A percentile compares a stretch with the other conserved stretches of the same genome.
Evolutionary conservation across 2,797 vertebrate species (phyloP).

Genomic region (Rhinella marina): DNA sequence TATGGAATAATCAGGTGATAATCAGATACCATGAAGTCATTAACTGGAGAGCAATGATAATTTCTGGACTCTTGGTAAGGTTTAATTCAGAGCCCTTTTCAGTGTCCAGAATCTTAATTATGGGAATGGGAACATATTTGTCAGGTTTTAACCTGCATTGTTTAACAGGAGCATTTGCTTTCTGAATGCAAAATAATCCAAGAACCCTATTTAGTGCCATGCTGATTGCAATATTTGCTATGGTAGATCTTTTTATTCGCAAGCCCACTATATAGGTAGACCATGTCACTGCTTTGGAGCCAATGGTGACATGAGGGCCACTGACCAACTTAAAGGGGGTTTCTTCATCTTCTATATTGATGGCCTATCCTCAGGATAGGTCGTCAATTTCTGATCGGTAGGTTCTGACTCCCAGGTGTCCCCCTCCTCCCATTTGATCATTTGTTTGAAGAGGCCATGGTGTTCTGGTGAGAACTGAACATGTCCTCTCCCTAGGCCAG

Average conservation of each 20-base stretch:
- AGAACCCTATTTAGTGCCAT: background rate
- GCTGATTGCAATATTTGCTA: background rate
- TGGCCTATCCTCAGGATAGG: too few species aligned
- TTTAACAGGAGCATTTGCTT: background rate
- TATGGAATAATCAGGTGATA: constrained; percentile 40
- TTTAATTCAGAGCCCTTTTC: constrained; percentile 12
- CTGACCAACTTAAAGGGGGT: too few species aligned
- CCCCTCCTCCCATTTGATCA: too few species aligned
- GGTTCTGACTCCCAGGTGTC: too few species aligned
- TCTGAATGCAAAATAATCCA: background rate
- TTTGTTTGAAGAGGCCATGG: too few species aligned
- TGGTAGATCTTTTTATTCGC: background rate
- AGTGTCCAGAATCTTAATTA: constrained; percentile 12
- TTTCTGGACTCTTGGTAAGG: constrained; percentile 4
- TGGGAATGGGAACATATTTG: background rate
- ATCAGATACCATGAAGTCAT: constrained; percentile 36
- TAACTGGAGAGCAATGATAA: constrained; percentile 15
- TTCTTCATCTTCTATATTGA: too few species aligned
- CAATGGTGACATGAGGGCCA: too few species aligned
- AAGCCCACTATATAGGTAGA: background rate
- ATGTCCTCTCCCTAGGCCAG: too few species aligned
- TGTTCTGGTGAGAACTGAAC: too few species aligned
- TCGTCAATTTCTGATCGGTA: too few species aligned
- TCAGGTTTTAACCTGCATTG: constrained; percentile 18
- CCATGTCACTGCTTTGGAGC: background rate